Conservation (phyloP, 2,113 vertebrate genomes). For the Rhea americana region DNA sequence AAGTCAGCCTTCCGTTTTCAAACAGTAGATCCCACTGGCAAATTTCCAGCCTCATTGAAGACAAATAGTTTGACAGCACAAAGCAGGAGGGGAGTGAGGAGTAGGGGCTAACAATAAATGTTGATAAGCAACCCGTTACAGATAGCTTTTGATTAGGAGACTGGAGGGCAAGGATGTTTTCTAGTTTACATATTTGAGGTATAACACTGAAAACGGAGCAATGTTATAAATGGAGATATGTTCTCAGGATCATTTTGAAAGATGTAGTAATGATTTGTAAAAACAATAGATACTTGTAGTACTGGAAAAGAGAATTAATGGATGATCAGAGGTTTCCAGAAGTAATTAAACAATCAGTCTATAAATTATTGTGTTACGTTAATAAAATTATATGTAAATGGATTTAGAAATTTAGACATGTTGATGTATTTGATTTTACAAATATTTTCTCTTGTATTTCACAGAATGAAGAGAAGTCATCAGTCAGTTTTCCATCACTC, state of each 20-base stretch:
- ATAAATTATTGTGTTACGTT: neutral
- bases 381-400: neutral
- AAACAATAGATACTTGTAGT: neutral
- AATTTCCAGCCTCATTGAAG: too few relatives aligned
- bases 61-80: too few relatives aligned
- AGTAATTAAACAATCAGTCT: neutral
- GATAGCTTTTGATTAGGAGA: too few relatives aligned
- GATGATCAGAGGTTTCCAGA: neutral
- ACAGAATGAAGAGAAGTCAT: slow-evolving; percentile 77
- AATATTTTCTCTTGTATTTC: slow-evolving; percentile 20
- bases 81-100: too few relatives aligned
- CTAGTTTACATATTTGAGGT: too few relatives aligned
- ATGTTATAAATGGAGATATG: neutral
- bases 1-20: too few relatives aligned
- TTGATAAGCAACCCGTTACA: too few relatives aligned
- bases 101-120: too few relatives aligned
- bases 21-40: too few relatives aligned
- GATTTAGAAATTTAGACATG: neutral
- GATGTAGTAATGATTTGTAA: neutral
- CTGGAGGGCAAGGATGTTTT: too few relatives aligned
- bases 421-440: neutral
- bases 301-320: neutral
- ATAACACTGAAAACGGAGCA: neutral
- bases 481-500: slow-evolving; percentile 86
- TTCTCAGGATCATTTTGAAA: neutral